Conservation (phyloP, 2,113 vertebrate genomes). For the Odocoileus virginianus region DNA sequence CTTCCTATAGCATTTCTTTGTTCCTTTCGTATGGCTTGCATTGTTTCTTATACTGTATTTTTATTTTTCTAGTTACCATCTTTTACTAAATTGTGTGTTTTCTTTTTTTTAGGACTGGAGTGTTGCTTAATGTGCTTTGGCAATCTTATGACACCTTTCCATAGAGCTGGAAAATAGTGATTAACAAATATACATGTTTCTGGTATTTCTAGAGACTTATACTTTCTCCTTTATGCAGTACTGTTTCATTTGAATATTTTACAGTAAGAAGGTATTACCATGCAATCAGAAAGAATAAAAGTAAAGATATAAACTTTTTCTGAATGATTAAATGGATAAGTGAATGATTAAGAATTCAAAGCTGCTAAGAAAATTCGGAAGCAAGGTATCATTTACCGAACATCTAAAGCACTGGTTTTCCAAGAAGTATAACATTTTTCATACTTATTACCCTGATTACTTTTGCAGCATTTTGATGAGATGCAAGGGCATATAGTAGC, state of each 20-base stretch:
- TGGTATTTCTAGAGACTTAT: neutral
- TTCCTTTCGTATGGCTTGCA: neutral
- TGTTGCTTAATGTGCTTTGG: neutral
- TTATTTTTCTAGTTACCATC: neutral
- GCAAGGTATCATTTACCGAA: slow-evolving; percentile 55
- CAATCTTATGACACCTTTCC: neutral
- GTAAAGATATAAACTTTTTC: slow-evolving; percentile 26
- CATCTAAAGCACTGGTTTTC: slow-evolving; percentile 49
- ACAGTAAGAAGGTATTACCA: slow-evolving; percentile 30
- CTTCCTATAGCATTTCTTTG: neutral
- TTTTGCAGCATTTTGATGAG: slow-evolving; percentile 29
- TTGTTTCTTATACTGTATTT: neutral
- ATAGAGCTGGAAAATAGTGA: neutral
- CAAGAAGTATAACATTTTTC: slow-evolving; percentile 52
- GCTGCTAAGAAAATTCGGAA: slow-evolving; percentile 39
- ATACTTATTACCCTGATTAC: slow-evolving; percentile 44
- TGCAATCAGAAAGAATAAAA: slow-evolving; percentile 29
- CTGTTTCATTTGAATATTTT: slow-evolving; percentile 52
- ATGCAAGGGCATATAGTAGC: neutral
- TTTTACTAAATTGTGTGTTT: neutral
- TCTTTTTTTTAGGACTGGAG: neutral
- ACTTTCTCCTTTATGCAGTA: neutral
- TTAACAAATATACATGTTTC: neutral
- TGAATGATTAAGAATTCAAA: slow-evolving; percentile 63
- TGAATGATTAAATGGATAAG: slow-evolving; percentile 54